phyloP scores from a whole-genome alignment of 2,888 invertebrate species.

The Ichneumoninae sp. region DNA sequence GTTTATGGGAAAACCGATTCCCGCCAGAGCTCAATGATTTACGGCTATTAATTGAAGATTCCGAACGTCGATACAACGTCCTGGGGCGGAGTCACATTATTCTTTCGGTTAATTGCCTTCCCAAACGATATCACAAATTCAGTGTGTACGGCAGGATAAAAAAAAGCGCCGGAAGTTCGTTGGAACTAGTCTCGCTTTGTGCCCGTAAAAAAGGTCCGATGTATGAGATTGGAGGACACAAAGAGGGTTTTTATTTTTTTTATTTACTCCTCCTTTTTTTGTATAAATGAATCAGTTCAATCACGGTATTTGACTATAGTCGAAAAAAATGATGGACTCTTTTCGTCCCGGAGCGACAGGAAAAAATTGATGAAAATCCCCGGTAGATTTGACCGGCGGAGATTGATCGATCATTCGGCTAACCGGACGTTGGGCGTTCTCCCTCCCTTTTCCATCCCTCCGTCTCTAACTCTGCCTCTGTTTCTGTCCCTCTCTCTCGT shows the following conservation, averaged over 20 bases:
- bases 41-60: conserved; percentile 33
- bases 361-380: conserved; percentile 55
- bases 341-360: conserved; percentile 22
- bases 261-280: not conserved
- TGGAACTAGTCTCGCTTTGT: conserved; percentile 3
- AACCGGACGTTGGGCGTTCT: conserved; percentile 43
- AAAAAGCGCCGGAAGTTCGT: not conserved
- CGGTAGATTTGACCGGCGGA: conserved; percentile 50
- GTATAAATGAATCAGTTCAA: conserved; percentile 23
- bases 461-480: conserved; percentile 16
- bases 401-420: conserved; percentile 57
- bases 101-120: conserved; percentile 17
- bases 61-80: conserved; percentile 10
- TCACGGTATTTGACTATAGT: conserved; percentile 20
- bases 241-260: not conserved
- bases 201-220: not conserved
- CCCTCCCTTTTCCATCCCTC: not conserved
- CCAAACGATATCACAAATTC: not conserved
- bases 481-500: not conserved
- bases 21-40: conserved; percentile 10
- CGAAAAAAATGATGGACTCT: conserved; percentile 37
- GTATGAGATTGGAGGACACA: not conserved
- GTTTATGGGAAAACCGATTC: conserved; percentile 1
- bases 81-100: not conserved
- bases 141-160: not conserved